Conservation (phyloP, 2,113 vertebrate genomes). For the Butorides virescens region DNA sequence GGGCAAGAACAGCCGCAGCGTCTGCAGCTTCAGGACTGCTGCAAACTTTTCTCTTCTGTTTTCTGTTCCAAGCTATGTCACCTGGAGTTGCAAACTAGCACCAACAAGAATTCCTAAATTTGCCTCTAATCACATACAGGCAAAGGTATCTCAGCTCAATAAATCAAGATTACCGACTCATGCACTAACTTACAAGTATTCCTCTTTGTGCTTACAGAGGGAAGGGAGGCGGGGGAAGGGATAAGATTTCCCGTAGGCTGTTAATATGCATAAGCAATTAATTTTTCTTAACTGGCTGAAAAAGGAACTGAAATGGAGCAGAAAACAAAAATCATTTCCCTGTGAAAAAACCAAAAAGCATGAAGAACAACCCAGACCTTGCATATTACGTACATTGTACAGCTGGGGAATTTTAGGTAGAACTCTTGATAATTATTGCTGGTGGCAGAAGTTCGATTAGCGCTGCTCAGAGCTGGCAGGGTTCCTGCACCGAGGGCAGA, state of each 20-base stretch:
- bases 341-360: not conserved
- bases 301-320: not conserved
- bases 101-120: constrained; percentile 17
- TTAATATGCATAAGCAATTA: not conserved
- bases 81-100: constrained; percentile 5
- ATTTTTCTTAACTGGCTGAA: not conserved
- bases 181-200: not conserved
- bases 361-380: not conserved
- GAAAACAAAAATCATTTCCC: not conserved
- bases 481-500: not conserved
- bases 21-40: not conserved
- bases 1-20: not conserved
- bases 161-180: constrained; percentile 5
- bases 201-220: not conserved
- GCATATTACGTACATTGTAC: accelerated
- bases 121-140: not conserved
- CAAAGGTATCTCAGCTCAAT: constrained; percentile 7
- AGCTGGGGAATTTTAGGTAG: not conserved
- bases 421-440: not conserved
- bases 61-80: not conserved
- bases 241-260: not conserved
- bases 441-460: not conserved
- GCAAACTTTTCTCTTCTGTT: not conserved
- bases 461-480: not conserved
- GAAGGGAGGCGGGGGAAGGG: not conserved